phyloP scores from a whole-genome alignment of 2,797 vertebrate genomes.

The Austrolebias charrua region DNA sequence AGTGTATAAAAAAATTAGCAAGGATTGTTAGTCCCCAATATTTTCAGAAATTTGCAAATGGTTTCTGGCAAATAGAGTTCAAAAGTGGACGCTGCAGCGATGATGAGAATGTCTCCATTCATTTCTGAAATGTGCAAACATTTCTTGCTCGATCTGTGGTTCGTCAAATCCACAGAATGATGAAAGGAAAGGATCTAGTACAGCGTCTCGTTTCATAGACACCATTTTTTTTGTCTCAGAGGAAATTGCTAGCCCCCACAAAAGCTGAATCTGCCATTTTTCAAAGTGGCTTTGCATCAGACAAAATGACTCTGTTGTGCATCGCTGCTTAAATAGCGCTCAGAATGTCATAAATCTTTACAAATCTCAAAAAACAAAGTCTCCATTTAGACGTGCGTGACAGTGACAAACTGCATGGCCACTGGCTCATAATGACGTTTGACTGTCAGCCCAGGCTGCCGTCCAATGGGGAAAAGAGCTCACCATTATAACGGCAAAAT shows the following conservation, averaged over 20 bases:
- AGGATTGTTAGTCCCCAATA: conserved; percentile 6
- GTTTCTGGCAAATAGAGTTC: conserved; percentile 42
- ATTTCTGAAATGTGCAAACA: conserved; percentile 39
- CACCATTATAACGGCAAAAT: conserved; percentile 59
- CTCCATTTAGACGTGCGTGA: conserved; percentile 74
- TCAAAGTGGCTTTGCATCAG: conserved; percentile 70
- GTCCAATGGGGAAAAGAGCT: conserved; percentile 66
- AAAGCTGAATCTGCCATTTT: conserved; percentile 66
- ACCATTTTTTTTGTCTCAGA: conserved; percentile 28
- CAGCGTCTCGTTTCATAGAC: conserved; percentile 59
- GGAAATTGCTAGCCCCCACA: conserved; percentile 54
- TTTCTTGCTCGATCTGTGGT: conserved; percentile 44
- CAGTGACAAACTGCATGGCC: conserved; percentile 78
- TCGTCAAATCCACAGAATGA: conserved; percentile 48
- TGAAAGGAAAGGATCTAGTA: conserved; percentile 26
- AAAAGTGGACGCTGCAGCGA: conserved; percentile 30
- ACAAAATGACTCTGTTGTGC: conserved; percentile 76
- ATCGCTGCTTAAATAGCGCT: conserved; percentile 69
- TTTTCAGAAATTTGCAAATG: conserved; percentile 22
- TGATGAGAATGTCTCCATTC: conserved; percentile 60
- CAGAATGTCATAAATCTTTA: conserved; percentile 76
- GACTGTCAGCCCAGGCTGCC: conserved; percentile 70
- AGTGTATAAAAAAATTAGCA: conserved; percentile 5
- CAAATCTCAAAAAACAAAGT: conserved; percentile 77
- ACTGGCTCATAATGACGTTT: conserved; percentile 74